These are phyloP conservation scores for Terebella lapidaria DNA, from an alignment of 2,888 invertebrate species.

Conservation along the genomic window DNA sequence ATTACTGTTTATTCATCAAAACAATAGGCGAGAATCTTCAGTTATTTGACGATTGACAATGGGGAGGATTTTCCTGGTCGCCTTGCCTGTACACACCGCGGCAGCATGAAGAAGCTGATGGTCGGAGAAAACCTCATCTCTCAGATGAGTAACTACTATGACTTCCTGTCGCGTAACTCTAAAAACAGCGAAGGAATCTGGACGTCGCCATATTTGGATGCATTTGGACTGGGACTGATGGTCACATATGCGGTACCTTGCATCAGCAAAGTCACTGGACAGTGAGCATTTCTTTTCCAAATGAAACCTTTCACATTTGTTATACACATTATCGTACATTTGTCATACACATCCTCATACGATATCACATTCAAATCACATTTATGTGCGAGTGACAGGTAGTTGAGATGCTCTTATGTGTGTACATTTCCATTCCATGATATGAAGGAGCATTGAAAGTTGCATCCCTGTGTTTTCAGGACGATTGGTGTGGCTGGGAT, in stretches of 20 bases:
- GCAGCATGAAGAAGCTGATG: conserved; percentile 48
- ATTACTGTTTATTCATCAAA: too few species aligned
- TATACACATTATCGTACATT: too few species aligned
- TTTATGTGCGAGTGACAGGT: too few species aligned
- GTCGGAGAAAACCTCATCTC: conserved; percentile 53
- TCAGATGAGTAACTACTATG: conserved; percentile 54
- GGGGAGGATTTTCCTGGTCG: conserved; percentile 52
- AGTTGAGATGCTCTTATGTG: too few species aligned
- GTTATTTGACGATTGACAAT: conserved; percentile 53
- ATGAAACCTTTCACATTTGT: too few species aligned
- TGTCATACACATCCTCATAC: too few species aligned
- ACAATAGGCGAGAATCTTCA: conserved; percentile 53
- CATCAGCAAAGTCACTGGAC: conserved; percentile 42
- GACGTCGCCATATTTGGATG: conserved; percentile 54
- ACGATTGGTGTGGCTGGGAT: conserved; percentile 54
- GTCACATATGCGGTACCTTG: conserved; percentile 53
- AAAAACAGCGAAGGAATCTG: conserved; percentile 48
- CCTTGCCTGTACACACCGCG: conserved; percentile 46
- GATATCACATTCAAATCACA: too few species aligned
- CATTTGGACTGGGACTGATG: conserved; percentile 54
- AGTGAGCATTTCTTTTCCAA: conserved; percentile 39
- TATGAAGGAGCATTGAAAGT: too few species aligned
- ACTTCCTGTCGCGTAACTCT: conserved; percentile 49
- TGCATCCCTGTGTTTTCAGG: conserved; percentile 25
- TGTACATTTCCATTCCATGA: too few species aligned